Evolutionary conservation across 1,140 invertebrate genomes (phyloP).

Genomic region (Pemphigus obesinymphae): DNA sequence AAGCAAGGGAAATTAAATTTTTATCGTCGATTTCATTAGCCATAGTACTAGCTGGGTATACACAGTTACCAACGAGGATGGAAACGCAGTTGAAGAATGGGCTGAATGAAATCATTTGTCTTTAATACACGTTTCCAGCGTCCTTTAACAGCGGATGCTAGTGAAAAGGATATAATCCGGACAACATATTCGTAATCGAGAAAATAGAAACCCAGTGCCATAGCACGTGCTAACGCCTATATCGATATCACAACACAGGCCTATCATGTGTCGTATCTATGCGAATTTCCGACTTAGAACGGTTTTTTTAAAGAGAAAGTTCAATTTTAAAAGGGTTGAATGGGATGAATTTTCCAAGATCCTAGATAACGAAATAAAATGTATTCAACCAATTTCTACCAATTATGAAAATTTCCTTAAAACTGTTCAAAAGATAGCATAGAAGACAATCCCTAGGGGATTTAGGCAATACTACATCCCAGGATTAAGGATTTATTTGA

Average conservation of each 20-base stretch:
- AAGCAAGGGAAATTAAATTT: too few relatives aligned
- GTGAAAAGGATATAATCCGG: background rate
- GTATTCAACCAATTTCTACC: background rate
- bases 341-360: background rate
- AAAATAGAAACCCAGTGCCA: conserved; percentile 6
- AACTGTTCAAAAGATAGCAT: background rate
- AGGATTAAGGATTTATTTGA: background rate
- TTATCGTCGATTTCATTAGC: too few relatives aligned
- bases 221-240: conserved; percentile 7
- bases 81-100: background rate
- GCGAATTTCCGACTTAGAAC: background rate
- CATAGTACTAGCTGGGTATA: too few relatives aligned
- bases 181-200: conserved; percentile 9
- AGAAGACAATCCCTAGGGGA: conserved; percentile 19
- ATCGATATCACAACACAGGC: conserved; percentile 18
- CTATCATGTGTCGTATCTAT: conserved; percentile 6
- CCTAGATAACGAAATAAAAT: conserved; percentile 7
- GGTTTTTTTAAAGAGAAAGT: conserved; percentile 10
- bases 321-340: conserved; percentile 23
- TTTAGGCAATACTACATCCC: background rate
- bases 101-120: background rate
- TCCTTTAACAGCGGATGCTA: background rate
- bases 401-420: conserved; percentile 18
- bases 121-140: background rate
- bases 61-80: background rate